Evolutionary conservation across 1,140 invertebrate species (phyloP).

Genomic region (Tetramorium parvispinum): DNA sequence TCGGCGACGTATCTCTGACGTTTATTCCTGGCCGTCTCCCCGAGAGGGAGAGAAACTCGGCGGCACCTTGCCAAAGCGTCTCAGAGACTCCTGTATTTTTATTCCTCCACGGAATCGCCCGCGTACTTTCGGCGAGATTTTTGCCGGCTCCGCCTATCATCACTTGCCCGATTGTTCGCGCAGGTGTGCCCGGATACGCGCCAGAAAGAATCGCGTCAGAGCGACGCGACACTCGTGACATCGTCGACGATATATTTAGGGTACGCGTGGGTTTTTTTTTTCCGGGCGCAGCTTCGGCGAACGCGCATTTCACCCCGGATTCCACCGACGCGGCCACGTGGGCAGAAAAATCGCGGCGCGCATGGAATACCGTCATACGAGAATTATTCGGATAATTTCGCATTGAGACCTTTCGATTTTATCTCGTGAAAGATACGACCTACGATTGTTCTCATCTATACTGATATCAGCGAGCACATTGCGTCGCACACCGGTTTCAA

Average conservation of each 20-base stretch:
- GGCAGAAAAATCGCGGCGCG: background rate
- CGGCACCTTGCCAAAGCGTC: slow-evolving; percentile 79
- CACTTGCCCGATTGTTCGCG: background rate
- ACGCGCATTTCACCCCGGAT: background rate
- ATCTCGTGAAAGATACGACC: background rate
- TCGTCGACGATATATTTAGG: slow-evolving; percentile 33
- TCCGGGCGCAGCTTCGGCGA: background rate
- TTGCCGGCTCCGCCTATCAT: background rate
- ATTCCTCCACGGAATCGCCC: slow-evolving; percentile 7
- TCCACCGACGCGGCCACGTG: background rate
- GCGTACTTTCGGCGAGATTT: slow-evolving; percentile 17
- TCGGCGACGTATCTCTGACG: slow-evolving; percentile 75
- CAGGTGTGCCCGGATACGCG: slow-evolving; percentile 23
- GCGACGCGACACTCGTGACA: background rate
- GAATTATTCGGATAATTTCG: background rate
- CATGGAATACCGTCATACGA: background rate
- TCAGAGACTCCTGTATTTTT: slow-evolving; percentile 71
- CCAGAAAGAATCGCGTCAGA: slow-evolving; percentile 38
- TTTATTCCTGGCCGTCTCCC: slow-evolving; percentile 79
- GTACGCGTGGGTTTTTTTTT: background rate
- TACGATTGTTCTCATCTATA: background rate
- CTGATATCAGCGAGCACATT: background rate
- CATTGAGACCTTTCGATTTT: background rate
- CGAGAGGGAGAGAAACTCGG: slow-evolving; percentile 67
- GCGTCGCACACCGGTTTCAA: background rate